Base-by-base conservation (phyloP, 1,140 invertebrate genomes). In the Campoletis sonorensis region DNA sequence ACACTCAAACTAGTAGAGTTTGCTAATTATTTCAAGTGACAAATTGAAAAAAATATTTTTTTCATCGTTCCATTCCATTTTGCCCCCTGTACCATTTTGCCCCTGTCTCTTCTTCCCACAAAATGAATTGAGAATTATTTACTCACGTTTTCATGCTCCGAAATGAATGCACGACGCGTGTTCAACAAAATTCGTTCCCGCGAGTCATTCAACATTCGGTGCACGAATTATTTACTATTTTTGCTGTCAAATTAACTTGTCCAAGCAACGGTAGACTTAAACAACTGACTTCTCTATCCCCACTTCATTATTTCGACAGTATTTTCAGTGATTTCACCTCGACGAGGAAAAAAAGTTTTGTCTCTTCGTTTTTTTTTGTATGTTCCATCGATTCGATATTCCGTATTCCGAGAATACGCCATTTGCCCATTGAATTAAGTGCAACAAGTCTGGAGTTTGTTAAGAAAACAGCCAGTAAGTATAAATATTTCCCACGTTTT, bases 391-490 rank as follows among this genome's bases (percentile, higher is more conserved):
- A 27, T 67, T 67, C 23, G 61, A 67, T 11, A 67, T 67, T 30
- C 23, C 2, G 61, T 67, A 27, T 67, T 67, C 26, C 61, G 23
- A 11, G 2, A 67, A 67, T 23, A 67, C 1, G 3, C 23, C 23
- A 27, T 45, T 67, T 67, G 26, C 13, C 10, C n/a, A 49, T 71
- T 61, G 71, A 84, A 77, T 78, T 26, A 77, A 67, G 23, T 80
- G 84, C 84, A 81, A 84, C 84, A 84, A 84, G 84, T 85, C 71
- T 49, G 78, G 79, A 79, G 64, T 78, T 70, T 71, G 49, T n/a
- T n/a, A n/a, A n/a, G n/a, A n/a, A n/a, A n/a, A n/a, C n/a, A n/a
- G n/a, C n/a, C n/a, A n/a, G n/a, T n/a, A n/a, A n/a, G 16, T 21
- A 58, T 58, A n/a, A 58, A 58, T 58, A n/a, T 45, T 45, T 45